Evolutionary conservation across 2,888 invertebrate genomes (phyloP), one percentile per base, ranked within the genome.

Genomic region (Sisyra nigra): DNA sequence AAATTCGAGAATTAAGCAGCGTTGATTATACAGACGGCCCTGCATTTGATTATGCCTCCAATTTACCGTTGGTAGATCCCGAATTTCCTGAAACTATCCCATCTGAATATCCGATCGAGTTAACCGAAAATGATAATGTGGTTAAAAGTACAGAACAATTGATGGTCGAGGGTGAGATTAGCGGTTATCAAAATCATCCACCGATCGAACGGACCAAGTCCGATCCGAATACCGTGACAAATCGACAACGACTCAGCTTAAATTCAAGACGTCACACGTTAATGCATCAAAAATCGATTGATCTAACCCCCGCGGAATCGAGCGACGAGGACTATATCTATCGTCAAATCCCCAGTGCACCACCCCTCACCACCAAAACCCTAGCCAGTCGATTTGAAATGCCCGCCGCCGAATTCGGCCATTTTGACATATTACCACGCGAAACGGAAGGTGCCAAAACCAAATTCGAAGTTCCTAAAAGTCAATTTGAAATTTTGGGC

Each of bases 281-380:
- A 17, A 86, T 81, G 77, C 86, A 86, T 60, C 86, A 86, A 54
- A 85, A 86, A 56, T 85, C 85, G 0, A 85, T 86, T 46, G 86
- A 86, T 55, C 62, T 86, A 19, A 85, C 86, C 2, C 85, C 85
- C 3, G 84, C 84, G 0, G 86, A 85, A 60, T 85, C 85, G 0
- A 84, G 85, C 46, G 85, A 86, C 54, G 85, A 85, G 57, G 85
- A 85, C 58, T 80, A 80, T 53, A 72, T 80, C 14, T 80, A 80
- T 54, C 75, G 78, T 47, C 80, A 81, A 63, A 80, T 83, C 51
- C 65, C 65, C 1, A 80, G 80, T 55, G 80, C 80, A 15, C 76
- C 72, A 0, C 71, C 81, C 13, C 80, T 84, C 45, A 24, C n/a
- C n/a, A 76, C 77, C 35, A 76, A 76, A 48, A 73, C 77, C 48